Base-by-base conservation (phyloP, 2,888 invertebrate genomes). In the Rhogogaster chlorosoma region DNA sequence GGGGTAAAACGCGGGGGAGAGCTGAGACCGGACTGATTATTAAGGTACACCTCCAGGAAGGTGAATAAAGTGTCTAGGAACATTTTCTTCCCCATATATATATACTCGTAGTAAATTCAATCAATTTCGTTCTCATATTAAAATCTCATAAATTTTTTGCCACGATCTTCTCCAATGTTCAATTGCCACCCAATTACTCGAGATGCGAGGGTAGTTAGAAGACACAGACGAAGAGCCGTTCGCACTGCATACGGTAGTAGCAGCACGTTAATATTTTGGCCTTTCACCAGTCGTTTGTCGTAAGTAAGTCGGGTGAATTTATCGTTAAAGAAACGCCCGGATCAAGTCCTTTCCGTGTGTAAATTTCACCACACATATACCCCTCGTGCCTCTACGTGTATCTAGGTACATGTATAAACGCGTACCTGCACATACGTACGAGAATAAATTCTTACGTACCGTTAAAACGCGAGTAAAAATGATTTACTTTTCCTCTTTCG, bases 241-340 rank as follows among this genome's bases (percentile, higher is more conserved):
- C n/a, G 1, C 12, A 26, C 22, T 57, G 22, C 9, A 57, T 57
- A 61, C 61, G 26, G 26, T 26, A 26, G 61, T 4, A 57, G 45
- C 12, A 26, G 15, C 32, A 6, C 67, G 29, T 70, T 70, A 18
- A 70, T 70, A 70, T 70, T 70, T 36, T 70, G 7, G 29, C 70
- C 70, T 70, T 70, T 70, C 70, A 70, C 32, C 18, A 70, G 70
- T 70, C 32, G 32, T 70, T 70, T 36, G 70, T 70, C 70, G 70
- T 36, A 36, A 18, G 29, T 36, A 36, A 70, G 70, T 70, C 70
- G 70, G 3, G 70, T 70, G 70, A 70, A 70, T 70, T 70, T 70
- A 70, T 70, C 70, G 70, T 70, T 36, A 70, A 70, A 70, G 70
- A 70, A 70, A 70, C 70, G 70, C 70, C 70, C 70, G 32, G n/a